Evolutionary conservation across 1,140 invertebrate species (phyloP).

Genomic region (Dufourea novaeangliae): DNA sequence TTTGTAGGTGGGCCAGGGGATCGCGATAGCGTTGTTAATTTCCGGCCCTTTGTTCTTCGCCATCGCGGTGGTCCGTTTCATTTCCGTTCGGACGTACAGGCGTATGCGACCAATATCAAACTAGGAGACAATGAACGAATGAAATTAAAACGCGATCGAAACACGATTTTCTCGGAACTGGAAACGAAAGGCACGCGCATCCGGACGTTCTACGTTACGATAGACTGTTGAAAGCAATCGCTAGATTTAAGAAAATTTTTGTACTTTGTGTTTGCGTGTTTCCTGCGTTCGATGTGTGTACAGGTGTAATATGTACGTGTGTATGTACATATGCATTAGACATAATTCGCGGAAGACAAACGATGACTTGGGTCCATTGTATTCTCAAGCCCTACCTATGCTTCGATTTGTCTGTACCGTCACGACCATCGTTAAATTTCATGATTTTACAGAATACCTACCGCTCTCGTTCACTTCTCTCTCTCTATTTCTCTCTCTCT

Average conservation of each 20-base stretch:
- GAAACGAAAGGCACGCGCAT: no score
- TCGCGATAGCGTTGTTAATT: constrained; percentile 52
- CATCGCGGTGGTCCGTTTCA: constrained; percentile 45
- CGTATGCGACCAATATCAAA: neutral
- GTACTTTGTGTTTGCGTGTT: no score
- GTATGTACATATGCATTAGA: no score
- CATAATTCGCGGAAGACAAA: no score
- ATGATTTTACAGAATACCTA: constrained; percentile 36
- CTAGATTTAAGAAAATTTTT: no score
- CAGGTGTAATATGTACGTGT: no score
- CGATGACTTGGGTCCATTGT: neutral
- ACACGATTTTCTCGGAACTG: no score
- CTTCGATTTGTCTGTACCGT: neutral
- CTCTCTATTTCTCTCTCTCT: no score
- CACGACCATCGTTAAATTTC: neutral
- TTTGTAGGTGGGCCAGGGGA: neutral
- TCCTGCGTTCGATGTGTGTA: no score
- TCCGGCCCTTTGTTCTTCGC: constrained; percentile 59
- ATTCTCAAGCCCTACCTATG: neutral
- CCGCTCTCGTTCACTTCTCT: neutral
- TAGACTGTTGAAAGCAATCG: no score
- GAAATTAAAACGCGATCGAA: constrained; percentile 44
- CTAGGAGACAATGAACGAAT: constrained; percentile 1
- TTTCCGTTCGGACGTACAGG: constrained; percentile 54
- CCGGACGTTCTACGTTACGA: no score